Conservation (phyloP, 2,797 vertebrate genomes). For the Cyprinella venusta region DNA sequence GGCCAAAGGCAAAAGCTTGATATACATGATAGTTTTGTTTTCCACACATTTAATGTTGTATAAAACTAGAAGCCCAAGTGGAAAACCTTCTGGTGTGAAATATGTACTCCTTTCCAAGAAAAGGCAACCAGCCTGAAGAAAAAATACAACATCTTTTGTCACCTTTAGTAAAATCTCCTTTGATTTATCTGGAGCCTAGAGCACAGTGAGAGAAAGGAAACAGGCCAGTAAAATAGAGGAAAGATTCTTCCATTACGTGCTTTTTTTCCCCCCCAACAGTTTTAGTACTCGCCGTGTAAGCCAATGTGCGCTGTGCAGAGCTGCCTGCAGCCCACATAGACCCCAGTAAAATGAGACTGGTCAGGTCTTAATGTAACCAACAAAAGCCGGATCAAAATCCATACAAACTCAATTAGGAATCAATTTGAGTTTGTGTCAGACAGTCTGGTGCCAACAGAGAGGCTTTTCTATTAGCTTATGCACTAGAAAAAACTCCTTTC, state of each 20-base stretch:
- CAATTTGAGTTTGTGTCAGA: conserved; percentile 90
- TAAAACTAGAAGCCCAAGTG: conserved; percentile 27
- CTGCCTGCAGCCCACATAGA: conserved; percentile 80
- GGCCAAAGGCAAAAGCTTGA: conserved; percentile 6
- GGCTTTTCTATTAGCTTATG: conserved; percentile 88
- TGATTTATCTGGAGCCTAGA: conserved; percentile 47
- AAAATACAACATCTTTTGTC: conserved; percentile 44
- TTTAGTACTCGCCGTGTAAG: conserved; percentile 63
- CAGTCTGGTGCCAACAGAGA: conserved; percentile 88
- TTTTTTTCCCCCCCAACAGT: conserved; percentile 38
- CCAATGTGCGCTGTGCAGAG: conserved; percentile 70
- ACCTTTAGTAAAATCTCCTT: conserved; percentile 49
- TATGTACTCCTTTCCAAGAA: conserved; percentile 18
- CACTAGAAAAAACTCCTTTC: conserved; percentile 85
- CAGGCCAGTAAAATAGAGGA: conserved; percentile 46
- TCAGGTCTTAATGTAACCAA: conserved; percentile 85
- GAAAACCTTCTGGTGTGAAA: conserved; percentile 36
- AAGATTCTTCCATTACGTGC: conserved; percentile 46
- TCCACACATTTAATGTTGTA: conserved; percentile 16
- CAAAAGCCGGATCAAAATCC: conserved; percentile 86
- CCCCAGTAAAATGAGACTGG: conserved; percentile 85
- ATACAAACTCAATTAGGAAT: conserved; percentile 88
- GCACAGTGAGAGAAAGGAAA: conserved; percentile 45
- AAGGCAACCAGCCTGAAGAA: conserved; percentile 41
- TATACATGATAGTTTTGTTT: background rate